These are phyloP conservation scores for Charina bottae DNA, from an alignment of 2,113 vertebrate genomes.

Conservation along the genomic window DNA sequence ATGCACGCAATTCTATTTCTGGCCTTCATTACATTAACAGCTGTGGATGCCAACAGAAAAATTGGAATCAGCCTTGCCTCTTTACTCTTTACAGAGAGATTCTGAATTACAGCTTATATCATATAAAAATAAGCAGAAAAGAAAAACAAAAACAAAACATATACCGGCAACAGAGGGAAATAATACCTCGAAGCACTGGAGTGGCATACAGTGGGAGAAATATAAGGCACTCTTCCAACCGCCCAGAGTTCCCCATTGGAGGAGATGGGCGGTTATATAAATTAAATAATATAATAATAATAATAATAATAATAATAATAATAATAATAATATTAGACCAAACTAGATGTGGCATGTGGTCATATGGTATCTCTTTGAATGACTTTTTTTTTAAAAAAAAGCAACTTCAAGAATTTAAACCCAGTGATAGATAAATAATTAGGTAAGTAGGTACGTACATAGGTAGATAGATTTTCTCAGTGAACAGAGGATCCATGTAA, in stretches of 20 bases:
- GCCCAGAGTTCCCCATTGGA: too few relatives aligned
- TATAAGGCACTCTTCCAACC: not conserved
- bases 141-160: not conserved
- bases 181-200: too few relatives aligned
- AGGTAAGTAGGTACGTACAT: not conserved
- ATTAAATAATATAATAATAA: too few relatives aligned
- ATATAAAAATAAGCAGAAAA: not conserved
- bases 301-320: too few relatives aligned
- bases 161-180: not conserved
- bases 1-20: not conserved
- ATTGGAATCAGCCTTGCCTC: not conserved
- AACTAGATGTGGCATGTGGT: not conserved
- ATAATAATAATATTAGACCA: not conserved
- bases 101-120: not conserved
- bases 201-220: not conserved
- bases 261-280: too few relatives aligned
- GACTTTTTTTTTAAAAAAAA: not conserved
- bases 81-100: not conserved
- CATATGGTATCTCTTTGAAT: not conserved
- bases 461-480: not conserved
- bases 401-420: not conserved
- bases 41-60: not conserved
- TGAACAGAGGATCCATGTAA: not conserved
- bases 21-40: conserved; percentile 3
- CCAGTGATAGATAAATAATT: too few relatives aligned